Evolutionary conservation across 1,140 invertebrate species (phyloP).

Genomic region (Drosophila pectinifera): DNA sequence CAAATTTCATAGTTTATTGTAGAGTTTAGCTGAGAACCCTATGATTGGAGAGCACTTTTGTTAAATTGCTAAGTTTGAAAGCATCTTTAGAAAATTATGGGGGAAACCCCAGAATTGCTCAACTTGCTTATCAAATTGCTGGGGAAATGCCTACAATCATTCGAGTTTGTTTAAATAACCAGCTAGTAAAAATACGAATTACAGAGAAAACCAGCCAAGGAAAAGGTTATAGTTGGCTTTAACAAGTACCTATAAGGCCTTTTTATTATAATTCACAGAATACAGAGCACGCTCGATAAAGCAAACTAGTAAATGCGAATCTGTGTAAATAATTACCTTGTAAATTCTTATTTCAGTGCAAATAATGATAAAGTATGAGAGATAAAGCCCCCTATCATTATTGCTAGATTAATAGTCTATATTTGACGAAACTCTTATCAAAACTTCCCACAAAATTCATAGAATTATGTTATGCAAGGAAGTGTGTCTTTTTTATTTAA

Average conservation of each 20-base stretch:
- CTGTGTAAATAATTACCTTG: too few species aligned
- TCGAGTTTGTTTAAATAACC: too few species aligned
- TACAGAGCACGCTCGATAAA: not conserved
- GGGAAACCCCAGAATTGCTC: not conserved
- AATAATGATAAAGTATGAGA: not conserved
- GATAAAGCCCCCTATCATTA: not conserved
- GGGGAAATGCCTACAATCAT: constrained; percentile 1
- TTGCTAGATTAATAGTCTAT: not conserved
- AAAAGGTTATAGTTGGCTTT: not conserved
- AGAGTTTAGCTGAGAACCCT: not conserved
- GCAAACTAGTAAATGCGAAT: too few species aligned
- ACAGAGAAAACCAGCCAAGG: not conserved
- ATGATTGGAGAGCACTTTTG: constrained; percentile 1
- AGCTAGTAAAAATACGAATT: not conserved
- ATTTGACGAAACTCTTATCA: not conserved
- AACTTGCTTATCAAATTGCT: not conserved
- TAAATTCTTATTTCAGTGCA: not conserved
- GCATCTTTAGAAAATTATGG: not conserved
- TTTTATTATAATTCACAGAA: not conserved
- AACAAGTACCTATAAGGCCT: not conserved
- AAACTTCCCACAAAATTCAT: not conserved
- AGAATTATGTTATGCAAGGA: not conserved
- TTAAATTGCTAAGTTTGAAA: not conserved
- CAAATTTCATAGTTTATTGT: not conserved
- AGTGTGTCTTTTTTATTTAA: constrained; percentile 6